phyloP scores from a whole-genome alignment of 2,113 vertebrate species.

The Mohoua ochrocephala region DNA sequence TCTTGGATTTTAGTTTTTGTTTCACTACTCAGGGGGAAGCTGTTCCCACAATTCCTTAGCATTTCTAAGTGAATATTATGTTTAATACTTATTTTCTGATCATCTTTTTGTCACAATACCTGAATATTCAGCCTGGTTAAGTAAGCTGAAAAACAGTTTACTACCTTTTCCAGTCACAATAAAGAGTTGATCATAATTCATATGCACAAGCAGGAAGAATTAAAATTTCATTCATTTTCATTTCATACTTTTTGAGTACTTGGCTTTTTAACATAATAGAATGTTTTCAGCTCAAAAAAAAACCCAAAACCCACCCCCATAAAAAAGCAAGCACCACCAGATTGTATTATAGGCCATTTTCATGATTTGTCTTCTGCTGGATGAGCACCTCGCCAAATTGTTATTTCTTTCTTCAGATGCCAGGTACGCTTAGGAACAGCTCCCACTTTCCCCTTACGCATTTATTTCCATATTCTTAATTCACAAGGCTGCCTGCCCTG shows the following conservation, averaged over 20 bases:
- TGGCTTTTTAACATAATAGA: neutral
- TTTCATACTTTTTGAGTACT: neutral
- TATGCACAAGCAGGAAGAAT: neutral
- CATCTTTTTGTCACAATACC: neutral
- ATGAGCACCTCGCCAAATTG: fast-evolving
- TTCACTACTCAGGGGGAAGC: neutral
- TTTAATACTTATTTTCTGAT: neutral
- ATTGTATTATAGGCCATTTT: neutral
- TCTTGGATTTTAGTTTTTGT: neutral
- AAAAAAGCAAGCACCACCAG: neutral
- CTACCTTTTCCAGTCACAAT: neutral
- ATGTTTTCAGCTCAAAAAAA: neutral
- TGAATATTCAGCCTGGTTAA: neutral
- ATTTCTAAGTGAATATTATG: neutral
- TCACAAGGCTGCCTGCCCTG: neutral
- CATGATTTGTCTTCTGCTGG: neutral
- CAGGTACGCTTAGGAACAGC: neutral
- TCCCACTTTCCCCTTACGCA: fast-evolving
- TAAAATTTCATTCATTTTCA: neutral
- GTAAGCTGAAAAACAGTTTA: neutral
- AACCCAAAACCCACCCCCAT: fast-evolving
- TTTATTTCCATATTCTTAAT: neutral
- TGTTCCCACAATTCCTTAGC: neutral
- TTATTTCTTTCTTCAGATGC: neutral
- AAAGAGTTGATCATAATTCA: neutral